Evolutionary conservation across 2,113 vertebrate species (phyloP).

Genomic region (Caranx ignobilis): DNA sequence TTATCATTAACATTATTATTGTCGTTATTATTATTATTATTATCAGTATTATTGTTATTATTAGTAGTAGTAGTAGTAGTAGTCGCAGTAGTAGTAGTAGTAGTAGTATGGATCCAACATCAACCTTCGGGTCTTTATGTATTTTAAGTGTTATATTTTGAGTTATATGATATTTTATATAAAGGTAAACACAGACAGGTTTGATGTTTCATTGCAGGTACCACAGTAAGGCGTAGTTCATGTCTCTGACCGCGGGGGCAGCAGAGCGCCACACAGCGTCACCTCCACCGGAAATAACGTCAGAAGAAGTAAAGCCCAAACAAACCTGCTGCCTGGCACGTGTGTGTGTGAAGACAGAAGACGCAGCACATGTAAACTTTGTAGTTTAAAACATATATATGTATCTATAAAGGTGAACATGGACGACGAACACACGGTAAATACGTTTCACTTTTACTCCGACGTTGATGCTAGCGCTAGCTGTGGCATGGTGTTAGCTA

Average conservation of each 20-base stretch:
- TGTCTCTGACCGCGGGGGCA: background rate
- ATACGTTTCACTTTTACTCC: fast-evolving
- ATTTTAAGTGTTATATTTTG: too few species aligned
- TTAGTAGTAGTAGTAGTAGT: background rate
- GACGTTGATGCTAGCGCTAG: background rate
- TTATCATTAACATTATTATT: too few species aligned
- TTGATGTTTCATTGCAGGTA: too few species aligned
- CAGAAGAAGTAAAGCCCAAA: background rate
- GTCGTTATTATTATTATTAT: too few species aligned
- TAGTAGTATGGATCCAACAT: too few species aligned
- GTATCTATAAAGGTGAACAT: background rate
- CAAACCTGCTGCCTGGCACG: background rate
- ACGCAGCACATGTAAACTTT: fast-evolving
- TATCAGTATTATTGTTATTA: too few species aligned
- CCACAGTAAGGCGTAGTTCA: background rate
- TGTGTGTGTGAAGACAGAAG: too few species aligned
- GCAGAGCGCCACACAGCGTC: background rate
- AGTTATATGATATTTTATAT: too few species aligned
- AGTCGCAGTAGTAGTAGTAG: too few species aligned
- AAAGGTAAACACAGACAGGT: too few species aligned
- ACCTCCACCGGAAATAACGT: background rate
- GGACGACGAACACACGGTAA: conserved; percentile 68
- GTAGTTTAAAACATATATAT: too few species aligned
- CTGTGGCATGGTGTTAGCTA: background rate
- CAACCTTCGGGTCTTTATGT: too few species aligned